Evolutionary conservation across 92 coral and sea anemone species (phyloP).

Genomic region (Diadumene lineata): DNA sequence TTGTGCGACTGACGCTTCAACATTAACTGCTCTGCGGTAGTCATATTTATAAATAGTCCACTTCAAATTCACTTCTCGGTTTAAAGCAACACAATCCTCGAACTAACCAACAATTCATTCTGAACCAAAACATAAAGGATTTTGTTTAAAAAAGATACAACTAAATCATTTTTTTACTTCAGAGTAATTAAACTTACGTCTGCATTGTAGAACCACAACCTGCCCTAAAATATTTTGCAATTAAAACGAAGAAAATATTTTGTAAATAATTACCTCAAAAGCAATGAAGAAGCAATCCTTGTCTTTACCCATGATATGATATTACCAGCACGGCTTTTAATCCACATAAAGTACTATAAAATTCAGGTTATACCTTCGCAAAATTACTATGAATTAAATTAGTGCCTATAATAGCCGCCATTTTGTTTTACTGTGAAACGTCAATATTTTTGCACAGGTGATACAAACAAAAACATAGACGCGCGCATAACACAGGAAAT

Average conservation of each 20-base stretch:
- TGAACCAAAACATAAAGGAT: too few relatives aligned
- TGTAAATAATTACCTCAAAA: slow-evolving; percentile 78
- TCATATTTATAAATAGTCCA: neutral
- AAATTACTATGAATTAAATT: slow-evolving; percentile 11
- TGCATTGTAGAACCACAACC: neutral
- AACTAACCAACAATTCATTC: neutral
- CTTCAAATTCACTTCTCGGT: too few relatives aligned
- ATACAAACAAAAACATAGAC: slow-evolving; percentile 23
- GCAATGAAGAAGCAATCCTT: slow-evolving; percentile 62
- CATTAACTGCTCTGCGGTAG: neutral
- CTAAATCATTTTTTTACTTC: too few relatives aligned
- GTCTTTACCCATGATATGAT: slow-evolving; percentile 82
- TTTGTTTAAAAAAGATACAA: too few relatives aligned
- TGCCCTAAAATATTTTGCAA: neutral
- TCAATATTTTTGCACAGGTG: slow-evolving; percentile 46
- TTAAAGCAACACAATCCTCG: neutral
- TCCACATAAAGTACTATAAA: slow-evolving; percentile 62
- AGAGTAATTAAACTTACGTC: neutral
- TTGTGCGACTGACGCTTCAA: too few relatives aligned
- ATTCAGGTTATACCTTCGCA: neutral
- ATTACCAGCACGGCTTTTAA: slow-evolving; percentile 47
- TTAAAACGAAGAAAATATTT: too few relatives aligned
- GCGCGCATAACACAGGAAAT: slow-evolving; percentile 19
- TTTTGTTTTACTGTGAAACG: slow-evolving; percentile 36
- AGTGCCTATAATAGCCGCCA: slow-evolving; percentile 29